Evolutionary conservation across 2,888 invertebrate genomes (phyloP), one percentile per base, ranked within the genome.

Genomic region (Platerodrilus igneus): DNA sequence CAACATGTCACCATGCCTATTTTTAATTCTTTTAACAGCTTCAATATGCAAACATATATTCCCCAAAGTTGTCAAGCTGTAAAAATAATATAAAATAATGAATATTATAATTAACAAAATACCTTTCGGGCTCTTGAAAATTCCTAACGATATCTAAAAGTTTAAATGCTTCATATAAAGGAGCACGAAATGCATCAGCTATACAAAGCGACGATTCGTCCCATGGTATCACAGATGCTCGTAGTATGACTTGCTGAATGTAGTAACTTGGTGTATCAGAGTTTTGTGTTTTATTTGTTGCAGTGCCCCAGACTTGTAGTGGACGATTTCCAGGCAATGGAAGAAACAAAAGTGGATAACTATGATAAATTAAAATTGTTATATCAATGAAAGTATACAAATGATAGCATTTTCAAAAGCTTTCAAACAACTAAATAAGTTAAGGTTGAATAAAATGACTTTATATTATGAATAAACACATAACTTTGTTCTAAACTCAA

Each of bases 311-410:
- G 27, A 82, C 72, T 58, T 81, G 77, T 27, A 84, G 83, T 7
- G 93, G 93, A 51, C 86, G 83, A 58, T 90, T 92, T 42, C 93
- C 92, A 10, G 92, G 91, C 57, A 95, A 73, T 2, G 94, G 93
- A 45, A 94, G 77, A 71, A 88, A 85, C 51, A 89, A 70, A 44
- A 92, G 67, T 0, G 92, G 92, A 64, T 83, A 87, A 64, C 92
- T 92, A 69, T 19, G 75, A n/a, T n/a, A n/a, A 73, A 48, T n/a
- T n/a, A n/a, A n/a, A n/a, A n/a, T n/a, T n/a, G n/a, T n/a, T n/a
- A n/a, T n/a, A n/a, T n/a, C n/a, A n/a, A n/a, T n/a, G n/a, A n/a
- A n/a, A n/a, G n/a, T n/a, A n/a, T n/a, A n/a, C n/a, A n/a, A n/a
- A n/a, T n/a, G n/a, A n/a, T n/a, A n/a, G n/a, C n/a, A n/a, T n/a